Evolutionary conservation across 2,888 invertebrate species (phyloP).

Genomic region (Microdon myrmicae): DNA sequence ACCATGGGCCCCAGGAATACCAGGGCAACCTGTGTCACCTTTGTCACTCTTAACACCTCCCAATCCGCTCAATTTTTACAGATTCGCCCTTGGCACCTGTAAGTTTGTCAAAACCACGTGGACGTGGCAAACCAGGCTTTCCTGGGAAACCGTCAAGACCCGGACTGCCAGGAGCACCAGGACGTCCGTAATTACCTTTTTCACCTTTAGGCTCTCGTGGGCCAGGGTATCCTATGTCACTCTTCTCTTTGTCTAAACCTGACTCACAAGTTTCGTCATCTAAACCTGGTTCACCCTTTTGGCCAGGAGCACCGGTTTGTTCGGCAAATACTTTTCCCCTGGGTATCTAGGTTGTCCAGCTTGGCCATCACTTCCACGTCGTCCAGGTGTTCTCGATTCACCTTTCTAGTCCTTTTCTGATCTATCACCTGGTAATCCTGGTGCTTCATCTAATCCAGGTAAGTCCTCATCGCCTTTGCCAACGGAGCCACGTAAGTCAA

Average conservation of each 20-base stretch:
- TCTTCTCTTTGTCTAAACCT: constrained; percentile 71
- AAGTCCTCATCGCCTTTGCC: constrained; percentile 74
- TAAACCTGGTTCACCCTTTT: constrained; percentile 79
- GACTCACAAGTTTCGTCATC: constrained; percentile 74
- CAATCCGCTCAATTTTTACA: constrained; percentile 76
- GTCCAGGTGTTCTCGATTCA: constrained; percentile 73
- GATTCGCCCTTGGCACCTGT: constrained; percentile 72
- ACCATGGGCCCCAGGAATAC: constrained; percentile 72
- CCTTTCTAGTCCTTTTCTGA: constrained; percentile 88
- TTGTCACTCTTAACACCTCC: constrained; percentile 65
- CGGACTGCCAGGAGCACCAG: constrained; percentile 72
- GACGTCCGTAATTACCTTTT: constrained; percentile 73
- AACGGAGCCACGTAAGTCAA: constrained; percentile 60
- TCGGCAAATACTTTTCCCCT: constrained; percentile 80
- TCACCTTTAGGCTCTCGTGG: constrained; percentile 67
- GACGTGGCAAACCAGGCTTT: constrained; percentile 71
- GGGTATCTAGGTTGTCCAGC: constrained; percentile 75
- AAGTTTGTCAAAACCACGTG: constrained; percentile 65
- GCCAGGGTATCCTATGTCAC: constrained; percentile 72
- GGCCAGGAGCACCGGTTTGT: constrained; percentile 70
- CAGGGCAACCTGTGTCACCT: constrained; percentile 74
- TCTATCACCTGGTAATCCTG: constrained; percentile 81
- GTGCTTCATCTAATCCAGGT: constrained; percentile 71
- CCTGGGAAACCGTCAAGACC: constrained; percentile 76
- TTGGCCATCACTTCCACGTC: constrained; percentile 76